A percentile compares a stretch with the other conserved stretches of the same genome.
Conservation (phyloP, 2,797 vertebrate species). For the Esox masquinongy region DNA sequence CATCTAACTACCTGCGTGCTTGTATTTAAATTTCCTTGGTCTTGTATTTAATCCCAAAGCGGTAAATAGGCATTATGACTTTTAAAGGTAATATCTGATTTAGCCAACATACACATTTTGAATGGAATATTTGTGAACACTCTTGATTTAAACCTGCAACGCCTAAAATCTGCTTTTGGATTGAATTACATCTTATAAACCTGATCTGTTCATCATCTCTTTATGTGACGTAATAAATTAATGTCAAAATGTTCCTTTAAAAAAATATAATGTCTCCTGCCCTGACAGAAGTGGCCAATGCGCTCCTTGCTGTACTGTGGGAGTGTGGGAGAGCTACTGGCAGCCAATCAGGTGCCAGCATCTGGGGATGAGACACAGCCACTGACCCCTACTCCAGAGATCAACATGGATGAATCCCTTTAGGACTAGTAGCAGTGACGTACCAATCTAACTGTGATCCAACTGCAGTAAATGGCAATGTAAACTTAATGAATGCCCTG, state of each 20-base stretch:
- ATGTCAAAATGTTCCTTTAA: not conserved
- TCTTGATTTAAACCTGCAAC: too few relatives aligned
- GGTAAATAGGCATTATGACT: too few relatives aligned
- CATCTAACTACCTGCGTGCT: not conserved
- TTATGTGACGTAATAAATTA: not conserved
- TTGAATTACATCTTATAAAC: not conserved
- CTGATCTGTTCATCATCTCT: not conserved
- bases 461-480: not conserved
- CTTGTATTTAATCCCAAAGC: too few relatives aligned
- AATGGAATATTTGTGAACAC: too few relatives aligned
- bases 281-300: slow-evolving; percentile 88
- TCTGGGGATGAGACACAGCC: slow-evolving; percentile 30
- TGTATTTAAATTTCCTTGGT: not conserved
- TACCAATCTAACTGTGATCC: not conserved
- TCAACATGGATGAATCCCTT: slow-evolving; percentile 50
- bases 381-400: slow-evolving; percentile 28
- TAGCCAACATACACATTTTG: too few relatives aligned
- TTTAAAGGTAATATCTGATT: too few relatives aligned
- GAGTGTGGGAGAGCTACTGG: slow-evolving; percentile 66
- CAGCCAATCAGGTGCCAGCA: slow-evolving; percentile 54
- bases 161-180: too few relatives aligned
- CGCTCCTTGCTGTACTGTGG: slow-evolving; percentile 83
- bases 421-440: not conserved
- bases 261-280: not conserved
- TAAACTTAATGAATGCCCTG: not conserved